phyloP scores from a whole-genome alignment of 2,797 vertebrate genomes.

The Austrolebias charrua region DNA sequence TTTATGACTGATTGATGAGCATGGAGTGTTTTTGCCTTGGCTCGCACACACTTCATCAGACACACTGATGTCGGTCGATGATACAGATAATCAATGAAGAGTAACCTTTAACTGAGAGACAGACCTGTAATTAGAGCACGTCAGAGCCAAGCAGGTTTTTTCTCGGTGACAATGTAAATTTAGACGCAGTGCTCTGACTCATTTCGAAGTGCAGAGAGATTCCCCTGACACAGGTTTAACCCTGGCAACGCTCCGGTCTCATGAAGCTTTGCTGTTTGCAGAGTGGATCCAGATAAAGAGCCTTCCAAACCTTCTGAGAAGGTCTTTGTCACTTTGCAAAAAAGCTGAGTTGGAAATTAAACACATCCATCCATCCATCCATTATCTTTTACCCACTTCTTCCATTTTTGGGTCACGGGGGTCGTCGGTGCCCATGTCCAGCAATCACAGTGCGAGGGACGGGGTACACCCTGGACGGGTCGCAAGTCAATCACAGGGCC shows the following conservation, averaged over 20 bases:
- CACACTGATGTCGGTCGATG: constrained; percentile 15
- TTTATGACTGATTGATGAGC: constrained; percentile 11
- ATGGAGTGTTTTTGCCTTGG: not conserved
- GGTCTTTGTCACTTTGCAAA: not conserved
- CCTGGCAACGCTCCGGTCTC: constrained; percentile 7
- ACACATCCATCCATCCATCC: no score
- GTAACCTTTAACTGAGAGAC: constrained; percentile 35
- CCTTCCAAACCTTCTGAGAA: not conserved
- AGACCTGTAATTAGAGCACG: constrained; percentile 27
- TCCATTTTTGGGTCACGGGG: no score
- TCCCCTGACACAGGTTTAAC: constrained; percentile 9
- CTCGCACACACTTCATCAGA: constrained; percentile 12
- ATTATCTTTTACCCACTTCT: no score
- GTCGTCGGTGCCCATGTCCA: no score
- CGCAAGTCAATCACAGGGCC: no score
- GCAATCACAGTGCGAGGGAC: no score
- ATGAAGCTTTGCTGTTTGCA: not conserved
- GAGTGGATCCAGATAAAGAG: constrained; percentile 8
- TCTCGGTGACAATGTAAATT: constrained; percentile 37
- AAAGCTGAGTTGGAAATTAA: not conserved
- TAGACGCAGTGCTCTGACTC: constrained; percentile 37
- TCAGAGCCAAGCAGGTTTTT: constrained; percentile 28
- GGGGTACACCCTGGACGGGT: no score
- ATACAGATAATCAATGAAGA: constrained; percentile 29
- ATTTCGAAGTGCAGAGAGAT: constrained; percentile 32